phyloP scores from a whole-genome alignment of 2,113 vertebrate genomes.

The Craseonycteris thonglongyai region DNA sequence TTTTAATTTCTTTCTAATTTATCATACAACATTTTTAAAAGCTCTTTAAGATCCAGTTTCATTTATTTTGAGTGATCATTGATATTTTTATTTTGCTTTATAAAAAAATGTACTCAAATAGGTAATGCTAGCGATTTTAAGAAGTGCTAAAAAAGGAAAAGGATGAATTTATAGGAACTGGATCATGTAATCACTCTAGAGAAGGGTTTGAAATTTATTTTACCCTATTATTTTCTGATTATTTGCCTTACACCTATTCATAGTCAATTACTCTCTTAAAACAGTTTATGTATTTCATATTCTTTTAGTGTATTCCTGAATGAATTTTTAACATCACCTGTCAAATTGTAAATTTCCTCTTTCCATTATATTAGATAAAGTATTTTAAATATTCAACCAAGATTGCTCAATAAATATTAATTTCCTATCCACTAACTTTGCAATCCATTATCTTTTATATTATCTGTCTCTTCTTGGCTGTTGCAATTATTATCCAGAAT shows the following conservation, averaged over 20 bases:
- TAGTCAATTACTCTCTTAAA: background rate
- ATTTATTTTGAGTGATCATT: background rate
- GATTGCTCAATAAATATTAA: background rate
- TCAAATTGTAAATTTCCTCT: background rate
- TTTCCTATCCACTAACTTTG: background rate
- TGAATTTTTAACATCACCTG: background rate
- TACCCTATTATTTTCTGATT: background rate
- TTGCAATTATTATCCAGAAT: background rate
- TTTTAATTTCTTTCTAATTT: background rate
- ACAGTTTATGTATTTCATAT: background rate
- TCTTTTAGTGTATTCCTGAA: background rate
- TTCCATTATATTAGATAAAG: background rate
- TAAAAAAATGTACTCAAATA: background rate
- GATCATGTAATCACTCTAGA: background rate
- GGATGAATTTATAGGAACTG: background rate
- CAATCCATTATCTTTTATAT: background rate
- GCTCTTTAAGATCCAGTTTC: background rate
- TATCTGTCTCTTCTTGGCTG: background rate
- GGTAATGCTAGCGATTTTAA: background rate
- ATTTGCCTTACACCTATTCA: background rate
- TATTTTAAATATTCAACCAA: background rate
- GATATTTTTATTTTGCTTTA: background rate
- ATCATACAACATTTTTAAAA: background rate
- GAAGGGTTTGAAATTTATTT: background rate
- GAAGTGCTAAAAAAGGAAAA: background rate